phyloP scores from a whole-genome alignment of 2,113 vertebrate species.

The Osmerus eperlanus region DNA sequence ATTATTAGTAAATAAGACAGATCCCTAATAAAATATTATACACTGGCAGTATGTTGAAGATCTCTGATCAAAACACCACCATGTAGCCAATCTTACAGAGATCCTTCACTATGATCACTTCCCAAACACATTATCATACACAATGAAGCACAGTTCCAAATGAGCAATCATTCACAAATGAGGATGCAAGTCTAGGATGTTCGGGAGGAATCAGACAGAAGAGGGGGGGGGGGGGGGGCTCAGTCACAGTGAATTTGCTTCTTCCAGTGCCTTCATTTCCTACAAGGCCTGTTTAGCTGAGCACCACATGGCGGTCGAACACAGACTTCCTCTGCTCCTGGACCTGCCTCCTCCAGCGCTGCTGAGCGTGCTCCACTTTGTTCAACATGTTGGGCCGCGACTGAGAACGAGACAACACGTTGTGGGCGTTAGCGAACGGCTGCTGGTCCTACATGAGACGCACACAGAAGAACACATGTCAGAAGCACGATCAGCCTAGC shows the following conservation, averaged over 20 bases:
- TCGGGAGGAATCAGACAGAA: neutral
- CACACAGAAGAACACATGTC: neutral
- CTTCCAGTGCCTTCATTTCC: constrained; percentile 20
- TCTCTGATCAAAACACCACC: neutral
- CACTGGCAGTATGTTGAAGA: constrained; percentile 1
- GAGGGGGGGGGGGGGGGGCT: constrained; percentile 26
- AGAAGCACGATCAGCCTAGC: neutral
- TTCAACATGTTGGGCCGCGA: constrained; percentile 92
- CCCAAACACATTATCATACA: constrained; percentile 17
- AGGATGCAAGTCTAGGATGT: constrained; percentile 7
- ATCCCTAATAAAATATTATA: neutral
- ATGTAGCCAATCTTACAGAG: neutral
- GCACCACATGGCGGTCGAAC: constrained; percentile 95
- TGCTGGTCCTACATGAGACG: constrained; percentile 85
- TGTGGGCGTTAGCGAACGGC: constrained; percentile 93
- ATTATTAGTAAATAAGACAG: neutral
- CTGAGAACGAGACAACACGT: constrained; percentile 87
- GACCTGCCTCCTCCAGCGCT: constrained; percentile 96
- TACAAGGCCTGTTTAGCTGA: constrained; percentile 79
- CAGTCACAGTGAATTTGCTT: constrained; percentile 54
- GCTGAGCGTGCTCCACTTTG: constrained; percentile 96
- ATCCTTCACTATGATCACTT: constrained; percentile 18
- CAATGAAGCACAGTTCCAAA: constrained; percentile 15
- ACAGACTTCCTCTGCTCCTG: constrained; percentile 97
- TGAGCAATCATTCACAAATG: constrained; percentile 38